Base-by-base conservation (phyloP, 2,888 invertebrate species). In the Acleris emargana region DNA sequence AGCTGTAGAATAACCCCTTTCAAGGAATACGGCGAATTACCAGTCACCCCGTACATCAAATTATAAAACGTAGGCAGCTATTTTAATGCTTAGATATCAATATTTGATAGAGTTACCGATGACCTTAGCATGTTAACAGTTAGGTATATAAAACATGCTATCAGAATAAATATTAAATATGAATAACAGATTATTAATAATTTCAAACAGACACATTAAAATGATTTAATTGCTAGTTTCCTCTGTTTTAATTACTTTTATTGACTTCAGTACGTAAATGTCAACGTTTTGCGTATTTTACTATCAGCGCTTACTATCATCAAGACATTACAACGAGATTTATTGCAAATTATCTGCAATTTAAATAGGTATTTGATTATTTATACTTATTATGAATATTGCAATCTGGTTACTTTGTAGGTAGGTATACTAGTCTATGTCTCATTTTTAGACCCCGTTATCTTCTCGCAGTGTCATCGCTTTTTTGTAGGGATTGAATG, bases 181-280 rank as follows among this genome's bases (percentile, higher is more conserved):
- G 74, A 55, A 45, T 45, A 45, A 45, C n/a, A n/a, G 45, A 45
- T n/a, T n/a, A 17, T 7, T 45, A 17, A 45, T 45, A 45, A 45
- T 7, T 69, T 72, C 70, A 80, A 68, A 77, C 64, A 68, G 76
- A 78, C 78, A 70, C 71, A 76, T 69, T 58, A 67, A 69, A 49
- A 68, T 76, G 76, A 80, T 77, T 80, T 78, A 75, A 81, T 81
- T 74, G 73, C 69, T 68, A 69, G 63, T 78, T 77, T 76, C 76
- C 75, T 71, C 68, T 13, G 70, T 68, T 78, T 77, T 75, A 43
- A 58, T 64, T 57, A 53, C 53, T 54, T 58, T 58, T 54, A 62
- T 58, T 58, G 20, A 25, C 49, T 42, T 25, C 54, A 51, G 32
- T 60, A 38, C 13, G 13, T 38, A 38, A 54, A 42, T 60, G 55